Conservation (phyloP, 2,797 vertebrate species). For the Peromyscus aztecus region DNA sequence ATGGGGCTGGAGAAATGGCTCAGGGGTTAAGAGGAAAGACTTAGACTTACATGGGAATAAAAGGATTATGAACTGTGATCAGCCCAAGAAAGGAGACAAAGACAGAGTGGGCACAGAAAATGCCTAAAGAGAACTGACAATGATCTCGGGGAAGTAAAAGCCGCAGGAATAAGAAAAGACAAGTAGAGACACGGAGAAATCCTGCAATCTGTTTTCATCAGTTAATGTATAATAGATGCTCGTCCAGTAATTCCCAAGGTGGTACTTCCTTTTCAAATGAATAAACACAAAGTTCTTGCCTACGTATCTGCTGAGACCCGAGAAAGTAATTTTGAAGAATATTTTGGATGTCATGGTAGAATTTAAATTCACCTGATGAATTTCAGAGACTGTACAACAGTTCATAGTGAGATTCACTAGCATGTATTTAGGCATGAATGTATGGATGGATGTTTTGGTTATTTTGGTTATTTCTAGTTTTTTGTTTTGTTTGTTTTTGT, state of each 20-base stretch:
- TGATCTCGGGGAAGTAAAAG: not conserved
- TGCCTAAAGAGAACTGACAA: not conserved
- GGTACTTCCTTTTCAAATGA: constrained; percentile 24
- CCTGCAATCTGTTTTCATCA: not conserved
- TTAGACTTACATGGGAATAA: not conserved
- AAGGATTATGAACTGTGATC: not conserved
- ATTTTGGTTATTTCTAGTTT: not conserved
- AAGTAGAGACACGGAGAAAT: not conserved
- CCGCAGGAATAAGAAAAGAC: not conserved
- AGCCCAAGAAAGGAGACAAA: not conserved
- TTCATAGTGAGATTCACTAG: not conserved
- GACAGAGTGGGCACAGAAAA: not conserved
- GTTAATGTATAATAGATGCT: not conserved
- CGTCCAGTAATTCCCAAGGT: not conserved
- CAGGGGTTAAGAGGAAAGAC: not conserved
- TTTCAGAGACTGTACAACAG: not conserved
- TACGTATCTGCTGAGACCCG: not conserved
- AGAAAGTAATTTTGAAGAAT: not conserved
- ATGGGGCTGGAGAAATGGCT: not conserved
- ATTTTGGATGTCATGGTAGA: not conserved
- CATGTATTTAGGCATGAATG: not conserved
- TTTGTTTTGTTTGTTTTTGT: not conserved
- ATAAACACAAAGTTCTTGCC: not conserved
- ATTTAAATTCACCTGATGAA: not conserved
- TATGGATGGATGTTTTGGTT: not conserved